Base-by-base conservation (phyloP, 2,113 vertebrate species). In the Tichodroma muraria region DNA sequence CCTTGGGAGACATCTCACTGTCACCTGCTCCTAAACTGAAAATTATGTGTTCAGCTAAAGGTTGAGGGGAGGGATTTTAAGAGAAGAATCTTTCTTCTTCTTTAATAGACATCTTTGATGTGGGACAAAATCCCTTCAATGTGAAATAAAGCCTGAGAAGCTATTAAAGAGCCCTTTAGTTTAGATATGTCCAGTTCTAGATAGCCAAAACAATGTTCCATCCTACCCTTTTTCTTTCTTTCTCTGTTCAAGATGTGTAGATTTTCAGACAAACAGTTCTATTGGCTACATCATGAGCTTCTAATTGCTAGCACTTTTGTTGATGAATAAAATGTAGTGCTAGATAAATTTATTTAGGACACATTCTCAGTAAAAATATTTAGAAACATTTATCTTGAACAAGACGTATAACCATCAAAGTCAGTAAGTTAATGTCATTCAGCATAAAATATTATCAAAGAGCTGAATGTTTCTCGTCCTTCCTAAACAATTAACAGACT, bases 91-190 rank as follows among this genome's bases (percentile, higher is more conserved):
- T 44, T 33, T 83, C 57, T 80, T 77, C 23, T 31, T 33, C 27
- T 82, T 83, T 80, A 94, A 59, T 77, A 94, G 88, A 91, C 81
- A 87, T 92, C 97, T 98, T 98, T 98, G 94, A 98, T 98, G 94
- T 97, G 54, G 68, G 94, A 87, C 49, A 96, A 97, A 98, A 98
- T 98, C 97, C 94, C 92, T 97, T 97, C 90, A 93, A 93, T 96
- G 88, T 98, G 97, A 98, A 98, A 97, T 97, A 97, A 94, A 97
- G 30, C 50, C 66, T 94, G 89, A 97, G 94, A 97, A 98, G 94
- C 97, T 97, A 96, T 98, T 98, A 98, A 97, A 89, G 54, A 82
- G 69, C 56, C 72, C 75, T 93, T 95, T 89, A 59, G 24, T 94
- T 96, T 66, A 92, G 90, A 89, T 88, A 72, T 38, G 91, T 92